Conservation (phyloP, 2,797 vertebrate genomes). For the Varecia variegata region DNA sequence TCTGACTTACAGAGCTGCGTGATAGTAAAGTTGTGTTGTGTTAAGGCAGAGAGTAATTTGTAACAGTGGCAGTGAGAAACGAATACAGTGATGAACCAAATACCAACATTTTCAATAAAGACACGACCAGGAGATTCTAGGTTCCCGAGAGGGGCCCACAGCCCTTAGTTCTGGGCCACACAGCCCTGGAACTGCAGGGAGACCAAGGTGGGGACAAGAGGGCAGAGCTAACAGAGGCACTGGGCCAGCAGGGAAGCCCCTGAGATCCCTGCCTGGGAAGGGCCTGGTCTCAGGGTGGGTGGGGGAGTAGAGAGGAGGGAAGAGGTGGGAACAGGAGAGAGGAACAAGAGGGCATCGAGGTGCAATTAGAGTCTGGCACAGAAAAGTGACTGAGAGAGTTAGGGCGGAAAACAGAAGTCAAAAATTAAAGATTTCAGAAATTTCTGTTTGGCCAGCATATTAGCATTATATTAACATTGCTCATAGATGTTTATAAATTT, state of each 20-base stretch:
- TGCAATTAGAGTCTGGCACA: not conserved
- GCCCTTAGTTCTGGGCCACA: not conserved
- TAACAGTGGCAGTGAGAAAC: not conserved
- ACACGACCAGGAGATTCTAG: not conserved
- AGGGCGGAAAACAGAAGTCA: not conserved
- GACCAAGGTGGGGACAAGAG: not conserved
- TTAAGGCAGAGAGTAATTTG: not conserved
- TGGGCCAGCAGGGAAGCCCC: not conserved
- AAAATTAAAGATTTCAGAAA: not conserved
- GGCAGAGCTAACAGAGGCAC: too few species aligned
- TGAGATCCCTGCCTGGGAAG: not conserved
- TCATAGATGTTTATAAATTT: not conserved
- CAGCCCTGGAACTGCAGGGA: not conserved
- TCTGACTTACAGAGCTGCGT: not conserved
- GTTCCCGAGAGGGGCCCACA: not conserved
- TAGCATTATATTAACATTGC: not conserved
- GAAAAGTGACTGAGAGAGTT: not conserved
- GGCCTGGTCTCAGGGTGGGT: too few species aligned
- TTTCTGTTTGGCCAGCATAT: not conserved
- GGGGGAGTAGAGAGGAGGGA: not conserved
- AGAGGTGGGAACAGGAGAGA: not conserved
- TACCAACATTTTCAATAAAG: not conserved
- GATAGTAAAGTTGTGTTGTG: not conserved
- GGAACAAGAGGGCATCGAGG: not conserved
- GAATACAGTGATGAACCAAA: not conserved